These are phyloP conservation scores for Hermetia illucens DNA, from an alignment of 1,140 invertebrate species.

Conservation along the genomic window DNA sequence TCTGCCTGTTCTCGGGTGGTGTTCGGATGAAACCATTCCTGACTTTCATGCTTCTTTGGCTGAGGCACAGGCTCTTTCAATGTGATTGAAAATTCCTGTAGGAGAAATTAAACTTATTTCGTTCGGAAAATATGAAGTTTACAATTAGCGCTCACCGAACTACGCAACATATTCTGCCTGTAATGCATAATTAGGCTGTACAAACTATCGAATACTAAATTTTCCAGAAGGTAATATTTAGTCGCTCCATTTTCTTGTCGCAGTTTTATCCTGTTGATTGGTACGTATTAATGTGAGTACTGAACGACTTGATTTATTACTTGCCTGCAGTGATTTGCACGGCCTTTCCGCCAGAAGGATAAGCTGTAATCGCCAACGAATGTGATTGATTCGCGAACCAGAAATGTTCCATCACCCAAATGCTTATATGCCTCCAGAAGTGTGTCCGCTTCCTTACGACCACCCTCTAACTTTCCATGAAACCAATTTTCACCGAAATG, in stretches of 20 bases:
- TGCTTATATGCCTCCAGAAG: constrained; percentile 60
- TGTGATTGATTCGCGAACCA: constrained; percentile 88
- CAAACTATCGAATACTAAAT: constrained; percentile 79
- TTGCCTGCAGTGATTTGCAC: constrained; percentile 71
- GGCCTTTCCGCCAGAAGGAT: constrained; percentile 83
- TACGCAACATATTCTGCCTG: constrained; percentile 67
- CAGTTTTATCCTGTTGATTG: constrained; percentile 53
- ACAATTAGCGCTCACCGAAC: constrained; percentile 40
- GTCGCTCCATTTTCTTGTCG: constrained; percentile 79
- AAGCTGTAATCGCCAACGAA: constrained; percentile 94
- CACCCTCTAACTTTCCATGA: constrained; percentile 71
- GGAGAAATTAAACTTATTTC: constrained; percentile 10
- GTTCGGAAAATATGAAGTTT: constrained; percentile 8
- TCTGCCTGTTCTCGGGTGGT: constrained; percentile 71
- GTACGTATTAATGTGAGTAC: not conserved
- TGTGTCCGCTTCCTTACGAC: constrained; percentile 52
- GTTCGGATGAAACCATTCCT: constrained; percentile 85
- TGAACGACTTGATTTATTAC: not conserved
- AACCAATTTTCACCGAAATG: constrained; percentile 96
- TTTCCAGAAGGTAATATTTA: constrained; percentile 85
- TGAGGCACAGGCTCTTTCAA: constrained; percentile 87
- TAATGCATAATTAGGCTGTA: constrained; percentile 89
- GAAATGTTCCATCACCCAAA: constrained; percentile 87
- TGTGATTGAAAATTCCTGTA: constrained; percentile 69
- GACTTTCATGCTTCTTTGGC: constrained; percentile 83